Conservation (phyloP, 2,113 vertebrate species). For the Aphelocoma coerulescens region DNA sequence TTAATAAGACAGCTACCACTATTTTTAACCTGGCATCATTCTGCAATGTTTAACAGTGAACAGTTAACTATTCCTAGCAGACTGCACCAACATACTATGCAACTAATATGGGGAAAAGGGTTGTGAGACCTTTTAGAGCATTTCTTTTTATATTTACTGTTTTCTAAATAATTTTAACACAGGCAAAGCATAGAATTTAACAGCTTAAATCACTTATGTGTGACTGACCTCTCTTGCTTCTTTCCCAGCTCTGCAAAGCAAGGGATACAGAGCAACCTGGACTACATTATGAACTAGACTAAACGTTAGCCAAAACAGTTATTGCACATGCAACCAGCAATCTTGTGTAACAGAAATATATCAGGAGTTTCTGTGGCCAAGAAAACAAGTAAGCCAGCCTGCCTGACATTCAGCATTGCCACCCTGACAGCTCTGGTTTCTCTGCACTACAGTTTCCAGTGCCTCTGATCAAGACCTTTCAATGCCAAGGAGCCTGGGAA, state of each 20-base stretch:
- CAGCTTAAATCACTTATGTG: neutral
- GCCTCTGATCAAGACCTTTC: neutral
- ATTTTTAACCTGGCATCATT: conserved; percentile 41
- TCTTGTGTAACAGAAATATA: neutral
- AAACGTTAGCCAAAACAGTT: neutral
- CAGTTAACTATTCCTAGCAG: conserved; percentile 42
- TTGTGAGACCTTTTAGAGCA: neutral
- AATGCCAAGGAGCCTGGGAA: neutral
- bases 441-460: neutral
- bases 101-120: neutral
- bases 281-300: neutral
- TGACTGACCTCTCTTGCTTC: neutral
- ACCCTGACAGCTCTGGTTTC: neutral
- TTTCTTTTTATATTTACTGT: neutral
- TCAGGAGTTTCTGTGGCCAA: neutral
- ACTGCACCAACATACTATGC: neutral
- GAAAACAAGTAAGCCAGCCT: neutral
- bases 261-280: neutral
- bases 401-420: neutral
- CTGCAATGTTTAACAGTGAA: conserved; percentile 9
- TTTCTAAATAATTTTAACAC: neutral
- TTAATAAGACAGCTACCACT: conserved; percentile 48
- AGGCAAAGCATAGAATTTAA: neutral
- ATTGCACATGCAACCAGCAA: neutral
- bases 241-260: neutral